Base-by-base conservation (phyloP, 2,113 vertebrate species). In the Odontophorus gujanensis region DNA sequence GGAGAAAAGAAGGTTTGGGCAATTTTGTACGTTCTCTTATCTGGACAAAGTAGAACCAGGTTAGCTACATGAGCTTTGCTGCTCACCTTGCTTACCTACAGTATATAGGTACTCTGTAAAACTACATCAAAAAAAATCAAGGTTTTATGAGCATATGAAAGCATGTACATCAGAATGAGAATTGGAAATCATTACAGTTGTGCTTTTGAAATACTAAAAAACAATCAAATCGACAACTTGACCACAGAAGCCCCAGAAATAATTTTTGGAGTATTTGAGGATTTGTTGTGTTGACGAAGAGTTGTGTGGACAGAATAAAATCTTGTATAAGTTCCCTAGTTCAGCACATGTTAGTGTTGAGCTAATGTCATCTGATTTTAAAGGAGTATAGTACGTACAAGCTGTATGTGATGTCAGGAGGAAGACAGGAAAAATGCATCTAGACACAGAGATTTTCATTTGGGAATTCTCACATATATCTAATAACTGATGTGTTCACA, bases 351-450 rank as follows among this genome's bases (percentile, higher is more conserved):
- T 21, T 7, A 2, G 18, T 32, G 5, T 3, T 42, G 38, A 59
- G 9, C 58, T 78, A 50, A 74, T 58, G 50, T 34, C 3, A 0
- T 28, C 16, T 72, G 80, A 24, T 71, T 77, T 36, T 67, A 40
- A 55, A 91, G 68, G 34, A 75, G 12, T 18, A 30, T 0, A 1
- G 8, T 65, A 68, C 72, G 18, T 40, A n/a, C 13, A 65, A 32
- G 0, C 1, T 11, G 4, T 17, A 7, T 22, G 20, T 17, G 48
- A 62, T 28, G 5, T 22, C 16, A 7, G 26, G 26, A 66, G 13
- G 14, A 22, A 59, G 57, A 24, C 26, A 71, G 26, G 58, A 13
- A 45, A 84, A 57, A 13, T 53, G 3, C 16, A 8, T 40, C 42
- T 69, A 67, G 63, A 87, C 32, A 36, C 6, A 59, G 30, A 2